phyloP scores from a whole-genome alignment of 1,140 invertebrate genomes.

The Lanistes nyassanus region DNA sequence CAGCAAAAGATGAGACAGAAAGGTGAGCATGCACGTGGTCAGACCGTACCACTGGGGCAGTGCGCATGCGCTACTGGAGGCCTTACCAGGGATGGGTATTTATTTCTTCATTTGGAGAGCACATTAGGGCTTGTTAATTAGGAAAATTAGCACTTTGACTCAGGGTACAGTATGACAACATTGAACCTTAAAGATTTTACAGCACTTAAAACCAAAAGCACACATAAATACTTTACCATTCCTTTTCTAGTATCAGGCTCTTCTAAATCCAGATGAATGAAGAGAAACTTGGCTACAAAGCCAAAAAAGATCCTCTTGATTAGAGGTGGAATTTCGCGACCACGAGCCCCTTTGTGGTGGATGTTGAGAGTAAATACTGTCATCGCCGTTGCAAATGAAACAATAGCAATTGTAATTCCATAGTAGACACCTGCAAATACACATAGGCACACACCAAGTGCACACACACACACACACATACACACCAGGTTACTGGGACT shows the following conservation, averaged over 20 bases:
- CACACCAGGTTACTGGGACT: not conserved
- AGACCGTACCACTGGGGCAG: no score
- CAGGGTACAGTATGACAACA: no score
- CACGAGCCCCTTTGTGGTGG: conserved; percentile 85
- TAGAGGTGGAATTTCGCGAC: conserved; percentile 77
- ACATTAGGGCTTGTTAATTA: no score
- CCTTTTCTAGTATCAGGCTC: conserved; percentile 22
- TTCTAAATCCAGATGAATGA: conserved; percentile 66
- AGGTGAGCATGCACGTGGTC: no score
- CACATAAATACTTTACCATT: conserved; percentile 29
- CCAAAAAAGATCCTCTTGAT: conserved; percentile 77
- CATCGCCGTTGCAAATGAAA: conserved; percentile 87
- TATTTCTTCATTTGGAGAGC: no score
- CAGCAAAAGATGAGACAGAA: no score
- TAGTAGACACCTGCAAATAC: conserved; percentile 82
- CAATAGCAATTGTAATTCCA: conserved; percentile 89
- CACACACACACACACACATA: conserved; percentile 19
- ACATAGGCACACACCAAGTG: not conserved
- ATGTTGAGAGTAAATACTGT: conserved; percentile 81
- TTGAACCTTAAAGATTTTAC: no score
- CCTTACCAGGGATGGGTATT: no score
- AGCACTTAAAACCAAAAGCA: no score
- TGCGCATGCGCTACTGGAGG: no score
- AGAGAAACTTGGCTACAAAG: conserved; percentile 69
- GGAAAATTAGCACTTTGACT: no score